Evolutionary conservation across 2,113 vertebrate species (phyloP).

Genomic region (Lipophrys pholis): DNA sequence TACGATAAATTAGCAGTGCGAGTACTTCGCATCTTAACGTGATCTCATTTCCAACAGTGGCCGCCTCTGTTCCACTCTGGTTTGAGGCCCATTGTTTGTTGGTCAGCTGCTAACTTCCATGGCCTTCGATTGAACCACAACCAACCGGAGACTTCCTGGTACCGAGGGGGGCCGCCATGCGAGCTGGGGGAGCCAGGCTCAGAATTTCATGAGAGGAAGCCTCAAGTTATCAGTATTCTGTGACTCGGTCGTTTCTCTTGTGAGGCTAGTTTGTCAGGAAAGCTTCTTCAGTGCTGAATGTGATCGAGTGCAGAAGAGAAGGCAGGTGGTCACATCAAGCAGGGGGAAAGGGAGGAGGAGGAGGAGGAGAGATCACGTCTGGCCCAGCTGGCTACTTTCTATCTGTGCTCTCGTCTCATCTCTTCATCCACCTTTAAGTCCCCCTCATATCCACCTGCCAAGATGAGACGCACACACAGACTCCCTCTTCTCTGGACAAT

Average conservation of each 20-base stretch:
- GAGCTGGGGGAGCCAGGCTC: not conserved
- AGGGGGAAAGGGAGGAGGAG: conserved; percentile 35
- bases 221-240: not conserved
- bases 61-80: conserved; percentile 44
- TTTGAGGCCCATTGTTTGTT: conserved; percentile 64
- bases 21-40: conserved; percentile 8
- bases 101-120: conserved; percentile 40
- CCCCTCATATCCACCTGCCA: conserved; percentile 7
- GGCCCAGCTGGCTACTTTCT: conserved; percentile 45
- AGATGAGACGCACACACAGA: conserved; percentile 9
- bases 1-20: not conserved
- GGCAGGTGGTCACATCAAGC: conserved; percentile 34
- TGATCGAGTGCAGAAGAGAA: not conserved
- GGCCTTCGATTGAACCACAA: conserved; percentile 49
- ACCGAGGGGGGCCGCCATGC: conserved; percentile 6
- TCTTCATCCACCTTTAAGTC: conserved; percentile 31
- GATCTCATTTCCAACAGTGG: conserved; percentile 62
- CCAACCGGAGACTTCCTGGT: conserved; percentile 58
- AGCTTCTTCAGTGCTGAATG: not conserved
- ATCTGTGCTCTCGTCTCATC: not conserved
- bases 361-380: conserved; percentile 47
- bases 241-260: not conserved
- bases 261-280: not conserved
- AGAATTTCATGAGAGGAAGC: not conserved
- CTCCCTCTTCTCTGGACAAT: conserved; percentile 3